Percentiles rank a stretch among this genome's conserved stretches.
Conservation (phyloP, 2,113 vertebrate genomes). For the Amphilophus citrinellus region DNA sequence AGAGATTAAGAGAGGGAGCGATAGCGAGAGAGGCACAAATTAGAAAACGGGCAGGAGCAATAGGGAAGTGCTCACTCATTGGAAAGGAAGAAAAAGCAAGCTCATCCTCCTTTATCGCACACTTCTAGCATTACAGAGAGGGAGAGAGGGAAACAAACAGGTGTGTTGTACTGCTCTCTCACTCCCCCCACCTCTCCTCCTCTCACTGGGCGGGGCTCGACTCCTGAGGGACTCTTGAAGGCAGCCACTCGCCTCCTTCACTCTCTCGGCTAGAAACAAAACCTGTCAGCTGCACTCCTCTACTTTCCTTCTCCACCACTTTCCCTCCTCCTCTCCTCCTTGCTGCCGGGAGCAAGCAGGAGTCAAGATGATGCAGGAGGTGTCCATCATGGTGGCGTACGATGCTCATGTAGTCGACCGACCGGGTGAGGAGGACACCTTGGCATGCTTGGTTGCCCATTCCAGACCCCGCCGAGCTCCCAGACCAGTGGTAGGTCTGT, state of each 20-base stretch:
- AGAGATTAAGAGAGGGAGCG: not conserved
- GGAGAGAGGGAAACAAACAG: slow-evolving; percentile 71
- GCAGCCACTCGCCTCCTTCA: slow-evolving; percentile 52
- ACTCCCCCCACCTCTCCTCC: slow-evolving; percentile 12
- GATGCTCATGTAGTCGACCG: slow-evolving; percentile 95
- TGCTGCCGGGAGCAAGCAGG: slow-evolving; percentile 17
- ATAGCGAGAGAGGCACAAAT: slow-evolving; percentile 9
- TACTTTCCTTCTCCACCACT: slow-evolving; percentile 9
- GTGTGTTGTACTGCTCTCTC: slow-evolving; percentile 70
- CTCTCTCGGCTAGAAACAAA: slow-evolving; percentile 53
- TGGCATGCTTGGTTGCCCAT: slow-evolving; percentile 89
- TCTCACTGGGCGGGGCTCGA: slow-evolving; percentile 59
- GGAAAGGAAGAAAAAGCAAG: slow-evolving; percentile 55
- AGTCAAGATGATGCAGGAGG: slow-evolving; percentile 96
- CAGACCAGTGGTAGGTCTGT: slow-evolving; percentile 90
- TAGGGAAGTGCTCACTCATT: slow-evolving; percentile 23
- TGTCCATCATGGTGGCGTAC: slow-evolving; percentile 95
- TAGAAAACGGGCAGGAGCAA: not conserved
- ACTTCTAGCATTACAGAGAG: slow-evolving; percentile 62
- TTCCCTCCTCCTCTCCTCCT: slow-evolving; percentile 24
- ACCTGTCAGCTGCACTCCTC: slow-evolving; percentile 58
- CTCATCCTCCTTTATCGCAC: slow-evolving; percentile 61
- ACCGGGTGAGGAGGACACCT: slow-evolving; percentile 89
- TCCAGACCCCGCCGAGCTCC: slow-evolving; percentile 91
- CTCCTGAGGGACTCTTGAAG: slow-evolving; percentile 65